Evolutionary conservation across 1,140 invertebrate species (phyloP), one percentile per base, ranked within the genome.

Genomic region (Brachionus plicatilis): DNA sequence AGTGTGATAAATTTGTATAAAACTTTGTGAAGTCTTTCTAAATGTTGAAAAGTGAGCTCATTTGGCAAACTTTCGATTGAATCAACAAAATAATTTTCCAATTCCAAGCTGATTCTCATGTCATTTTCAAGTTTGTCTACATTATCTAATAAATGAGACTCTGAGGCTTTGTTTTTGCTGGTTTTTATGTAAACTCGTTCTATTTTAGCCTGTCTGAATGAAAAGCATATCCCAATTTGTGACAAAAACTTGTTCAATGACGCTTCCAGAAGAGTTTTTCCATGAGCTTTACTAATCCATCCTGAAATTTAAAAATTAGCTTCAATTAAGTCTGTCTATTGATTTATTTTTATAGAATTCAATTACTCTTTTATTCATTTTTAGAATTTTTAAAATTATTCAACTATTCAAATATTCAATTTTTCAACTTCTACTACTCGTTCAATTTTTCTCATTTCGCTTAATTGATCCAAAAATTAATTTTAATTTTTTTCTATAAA

Each of bases 1-100:
- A 43, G 43, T 27, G 41, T 65, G 8, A 82, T 82, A 82, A 33
- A 65, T 43, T 60, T 60, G 37, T 82, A 82, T 20, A 82, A 68
- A 41, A 82, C 27, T 82, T 68, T 43, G 11, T 82, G 37, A 3
- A 82, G 27, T 68, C 60, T 41, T 24, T 82, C 53, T 17, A 82
- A 65, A 45, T 60, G 12, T 47, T 65, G 9, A 8, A 60, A 60
- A 37, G 76, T 43, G 14, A 53, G 29, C n/a, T 80, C 50, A 17
- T 80, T 80, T 14, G 79, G 79, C 17, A 82, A 24, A 27, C 33
- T 41, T 82, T 20, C 33, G 20, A 82, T 82, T 41, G n/a, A 60
- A 43, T 82, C 60, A 6, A 65, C 20, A 45, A 82, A 47, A 20
- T 65, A 65, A 45, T 14, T 14, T 27, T 82, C 7, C 24, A 47